Conservation (phyloP, 37 sponge, comb jelly and placozoan genomes). For the Eunapius fragilis region DNA sequence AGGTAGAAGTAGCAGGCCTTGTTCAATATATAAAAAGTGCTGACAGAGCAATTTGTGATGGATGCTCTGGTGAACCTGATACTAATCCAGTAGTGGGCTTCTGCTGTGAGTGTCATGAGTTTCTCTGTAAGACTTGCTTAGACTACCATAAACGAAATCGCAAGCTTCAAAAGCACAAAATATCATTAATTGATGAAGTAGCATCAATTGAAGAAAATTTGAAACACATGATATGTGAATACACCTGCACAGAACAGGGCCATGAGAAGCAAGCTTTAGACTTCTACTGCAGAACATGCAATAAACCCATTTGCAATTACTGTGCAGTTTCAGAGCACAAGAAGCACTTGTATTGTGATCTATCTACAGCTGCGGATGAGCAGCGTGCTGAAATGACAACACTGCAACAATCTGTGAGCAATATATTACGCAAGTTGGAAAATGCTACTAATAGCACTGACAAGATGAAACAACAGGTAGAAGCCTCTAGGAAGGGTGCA, state of each 20-base stretch:
- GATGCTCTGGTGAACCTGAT: neutral
- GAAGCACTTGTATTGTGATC: neutral
- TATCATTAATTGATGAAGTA: neutral
- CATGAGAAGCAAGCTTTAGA: slow-evolving; percentile 11
- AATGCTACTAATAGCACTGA: slow-evolving; percentile 8
- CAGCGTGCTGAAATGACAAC: neutral
- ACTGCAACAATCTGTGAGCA: neutral
- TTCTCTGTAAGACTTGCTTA: neutral
- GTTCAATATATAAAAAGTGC: neutral
- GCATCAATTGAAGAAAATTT: neutral
- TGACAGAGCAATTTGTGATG: neutral
- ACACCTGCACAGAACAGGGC: neutral
- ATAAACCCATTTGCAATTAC: slow-evolving; percentile 3
- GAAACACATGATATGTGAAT: neutral
- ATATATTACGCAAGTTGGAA: slow-evolving; percentile 12
- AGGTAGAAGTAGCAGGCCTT: neutral
- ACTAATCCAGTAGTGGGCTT: neutral
- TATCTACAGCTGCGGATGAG: neutral
- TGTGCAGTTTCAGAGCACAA: slow-evolving; percentile 20
- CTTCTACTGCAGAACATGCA: slow-evolving; percentile 31
- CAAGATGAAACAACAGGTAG: slow-evolving; percentile 4
- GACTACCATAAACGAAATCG: neutral
- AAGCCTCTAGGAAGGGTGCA: neutral
- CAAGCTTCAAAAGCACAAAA: neutral
- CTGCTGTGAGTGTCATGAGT: neutral